Base-by-base conservation (phyloP, 2,797 vertebrate species). In the Chelidonichthys spinosus region DNA sequence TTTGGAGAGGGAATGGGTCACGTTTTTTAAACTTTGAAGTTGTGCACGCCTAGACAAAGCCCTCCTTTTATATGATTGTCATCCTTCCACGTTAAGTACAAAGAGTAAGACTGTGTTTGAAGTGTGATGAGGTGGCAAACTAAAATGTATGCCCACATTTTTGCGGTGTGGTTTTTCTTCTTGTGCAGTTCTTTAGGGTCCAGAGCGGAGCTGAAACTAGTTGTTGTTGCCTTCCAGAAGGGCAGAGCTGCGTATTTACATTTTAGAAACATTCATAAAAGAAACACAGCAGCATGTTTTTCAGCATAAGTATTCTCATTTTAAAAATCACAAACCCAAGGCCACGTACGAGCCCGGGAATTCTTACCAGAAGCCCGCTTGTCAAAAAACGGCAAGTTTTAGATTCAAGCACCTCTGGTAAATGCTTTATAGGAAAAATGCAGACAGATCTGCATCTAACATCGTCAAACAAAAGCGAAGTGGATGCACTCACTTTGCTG, bases 11-110 rank as follows among this genome's bases (percentile, higher is more conserved):
- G 87, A 88, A 83, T 35, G 18, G 46, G 55, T 76, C 68, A 6
- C 36, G 32, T 64, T 79, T 82, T 9, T 71, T 71, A 40, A 42
- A 35, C 69, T 83, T 78, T 87, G 71, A 87, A 75, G 85, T 69
- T 59, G 55, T 54, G 49, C 72, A 55, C 8, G 37, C 61, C 71
- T 18, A 63, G 63, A 85, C 83, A 83, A 83, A 82, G 66, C 56
- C 56, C n/a, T 70, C 69, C 54, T 80, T 25, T 87, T 76, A 50
- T 65, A 6, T 47, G 78, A 85, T 74, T 81, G 73, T 73, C 70
- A 75, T 87, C 74, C 77, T 58, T 83, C 62, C 61, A 33, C 54
- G 6, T 37, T n/a, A 40, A 47, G 18, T 47, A 69, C 53, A 79
- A 78, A 82, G 70, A 52, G 50, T 13, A 7, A 40, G 66, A 8